These are phyloP conservation scores for Heterocephalus glaber DNA, from an alignment of 2,113 vertebrate species.

Conservation along the genomic window DNA sequence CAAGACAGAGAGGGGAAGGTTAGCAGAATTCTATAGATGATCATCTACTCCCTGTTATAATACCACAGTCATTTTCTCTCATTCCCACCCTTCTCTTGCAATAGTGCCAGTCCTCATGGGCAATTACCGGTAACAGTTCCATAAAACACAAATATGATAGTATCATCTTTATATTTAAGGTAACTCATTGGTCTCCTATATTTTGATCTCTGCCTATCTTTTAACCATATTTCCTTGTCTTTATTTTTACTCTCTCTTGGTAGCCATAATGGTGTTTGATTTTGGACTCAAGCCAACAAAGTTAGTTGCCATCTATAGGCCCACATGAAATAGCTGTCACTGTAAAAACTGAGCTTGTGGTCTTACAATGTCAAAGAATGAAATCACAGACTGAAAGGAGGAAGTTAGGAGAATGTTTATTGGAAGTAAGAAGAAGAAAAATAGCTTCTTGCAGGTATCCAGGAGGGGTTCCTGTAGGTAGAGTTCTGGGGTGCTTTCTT, in stretches of 20 bases:
- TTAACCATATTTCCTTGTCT: not conserved
- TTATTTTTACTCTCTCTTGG: not conserved
- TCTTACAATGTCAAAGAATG: not conserved
- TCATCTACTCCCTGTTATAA: not conserved
- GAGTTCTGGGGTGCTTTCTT: not conserved
- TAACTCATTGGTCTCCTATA: fast-evolving
- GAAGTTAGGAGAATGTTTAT: not conserved
- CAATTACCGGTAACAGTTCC: not conserved
- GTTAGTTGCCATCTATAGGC: not conserved
- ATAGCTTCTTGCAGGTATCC: not conserved
- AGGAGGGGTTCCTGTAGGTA: not conserved
- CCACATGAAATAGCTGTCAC: not conserved
- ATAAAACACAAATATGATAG: not conserved
- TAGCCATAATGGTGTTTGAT: not conserved
- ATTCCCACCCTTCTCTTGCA: not conserved
- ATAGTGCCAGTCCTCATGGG: not conserved
- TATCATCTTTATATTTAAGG: not conserved
- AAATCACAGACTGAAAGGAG: too few relatives aligned
- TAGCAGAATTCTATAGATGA: not conserved
- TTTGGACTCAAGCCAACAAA: not conserved
- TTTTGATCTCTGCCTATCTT: not conserved
- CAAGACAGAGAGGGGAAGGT: not conserved
- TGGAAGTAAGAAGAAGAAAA: not conserved
- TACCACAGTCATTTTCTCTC: not conserved
- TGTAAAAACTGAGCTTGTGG: not conserved